Base-by-base conservation (phyloP, 2,797 vertebrate species). In the Diceros bicornis region DNA sequence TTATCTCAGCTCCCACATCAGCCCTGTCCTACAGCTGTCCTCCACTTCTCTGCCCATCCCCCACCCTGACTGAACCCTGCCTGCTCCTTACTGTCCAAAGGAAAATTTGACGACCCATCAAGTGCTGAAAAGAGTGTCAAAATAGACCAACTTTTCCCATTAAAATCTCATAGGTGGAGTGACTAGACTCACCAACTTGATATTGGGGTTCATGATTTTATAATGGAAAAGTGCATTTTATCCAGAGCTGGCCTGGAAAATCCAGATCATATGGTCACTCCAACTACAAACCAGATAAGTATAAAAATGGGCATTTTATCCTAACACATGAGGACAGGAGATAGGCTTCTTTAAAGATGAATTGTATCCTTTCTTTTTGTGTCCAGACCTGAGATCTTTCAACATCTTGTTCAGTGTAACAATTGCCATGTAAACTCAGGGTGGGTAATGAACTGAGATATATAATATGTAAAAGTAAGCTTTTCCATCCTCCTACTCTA, bases 401-500 rank as follows among this genome's bases (percentile, higher is more conserved):
- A 97, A 82, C 50, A 78, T 82, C 57, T 85, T 44, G 44, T 77
- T 97, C 77, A 66, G 62, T 32, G 1, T 82, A 91, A 50, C 81
- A 72, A 94, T 12, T 93, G 93, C 52, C 94, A 52, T 79, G 44
- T 86, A 83, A 97, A 96, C 66, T 82, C 61, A 72, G 44, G 6
- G 18, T 68, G 59, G 88, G 68, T 85, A 92, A 85, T 97, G n/a
- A 90, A 75, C 34, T 47, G 59, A 84, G 89, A 81, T 84, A 20
- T 50, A 21, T 57, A 69, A 50, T 9, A 57, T 29, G 21, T 21
- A 47, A 83, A 78, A 95, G 86, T 61, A 57, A 55, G 72, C 47
- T 68, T n/a, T 61, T 66, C 64, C 23, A 62, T 74, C 78, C 96
- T 84, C 88, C 82, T 57, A 59, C 62, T 79, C 59, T 9, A 44